phyloP scores from a whole-genome alignment of 2,888 invertebrate species.

The Cinara cedri region DNA sequence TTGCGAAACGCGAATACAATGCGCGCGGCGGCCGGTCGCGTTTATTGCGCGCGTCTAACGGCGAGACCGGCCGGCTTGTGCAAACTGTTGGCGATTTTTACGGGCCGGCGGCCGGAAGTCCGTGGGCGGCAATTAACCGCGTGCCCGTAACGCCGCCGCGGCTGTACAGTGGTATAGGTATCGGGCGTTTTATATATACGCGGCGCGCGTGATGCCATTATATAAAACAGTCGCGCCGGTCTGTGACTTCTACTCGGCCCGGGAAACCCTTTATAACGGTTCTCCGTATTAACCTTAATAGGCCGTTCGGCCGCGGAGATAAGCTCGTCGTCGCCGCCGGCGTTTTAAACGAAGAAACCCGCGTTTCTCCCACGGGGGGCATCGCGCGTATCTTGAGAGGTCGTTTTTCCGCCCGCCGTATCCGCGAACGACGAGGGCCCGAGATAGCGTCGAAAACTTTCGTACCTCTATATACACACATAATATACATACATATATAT shows the following conservation, averaged over 20 bases:
- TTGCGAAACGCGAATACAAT: no score
- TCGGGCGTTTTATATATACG: not conserved
- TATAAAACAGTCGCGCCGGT: no score
- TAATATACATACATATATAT: not conserved
- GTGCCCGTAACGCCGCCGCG: not conserved
- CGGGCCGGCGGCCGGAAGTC: conserved; percentile 15
- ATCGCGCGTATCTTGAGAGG: not conserved
- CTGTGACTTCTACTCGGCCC: no score
- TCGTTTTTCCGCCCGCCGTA: no score
- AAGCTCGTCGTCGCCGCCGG: conserved; percentile 19
- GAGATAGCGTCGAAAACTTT: conserved; percentile 9
- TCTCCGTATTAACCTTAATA: conserved; percentile 26
- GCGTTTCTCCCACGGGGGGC: conserved; percentile 9
- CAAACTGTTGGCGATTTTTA: not conserved
- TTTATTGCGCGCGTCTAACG: not conserved
- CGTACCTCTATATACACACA: not conserved
- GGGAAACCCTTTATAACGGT: no score
- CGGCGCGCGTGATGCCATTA: conserved; percentile 10
- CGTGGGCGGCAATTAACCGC: conserved; percentile 26
- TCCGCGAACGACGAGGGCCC: not conserved
- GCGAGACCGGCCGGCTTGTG: conserved; percentile 9
- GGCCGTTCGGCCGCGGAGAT: conserved; percentile 25
- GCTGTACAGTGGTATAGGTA: not conserved
- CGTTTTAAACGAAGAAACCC: conserved; percentile 12
- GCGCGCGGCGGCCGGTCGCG: not conserved